Conservation (phyloP, 1,140 invertebrate genomes). For the Brachionus plicatilis region DNA sequence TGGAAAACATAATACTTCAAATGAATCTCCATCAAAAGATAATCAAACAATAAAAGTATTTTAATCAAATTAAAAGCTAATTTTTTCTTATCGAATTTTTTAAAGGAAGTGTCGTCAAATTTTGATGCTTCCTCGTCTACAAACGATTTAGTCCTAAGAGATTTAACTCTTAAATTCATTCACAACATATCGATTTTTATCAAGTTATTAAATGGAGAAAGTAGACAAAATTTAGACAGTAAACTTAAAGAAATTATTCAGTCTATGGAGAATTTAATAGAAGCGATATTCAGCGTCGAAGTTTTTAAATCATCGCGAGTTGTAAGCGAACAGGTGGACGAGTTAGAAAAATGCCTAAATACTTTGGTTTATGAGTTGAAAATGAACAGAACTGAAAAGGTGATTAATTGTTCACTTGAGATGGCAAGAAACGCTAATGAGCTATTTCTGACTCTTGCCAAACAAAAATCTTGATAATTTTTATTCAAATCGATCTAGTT, state of each 20-base stretch:
- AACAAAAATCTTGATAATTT: not conserved
- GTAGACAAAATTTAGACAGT: not conserved
- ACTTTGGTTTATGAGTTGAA: slow-evolving; percentile 18
- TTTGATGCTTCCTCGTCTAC: not conserved
- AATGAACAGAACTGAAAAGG: slow-evolving; percentile 30
- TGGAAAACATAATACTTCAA: not conserved
- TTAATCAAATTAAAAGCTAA: not conserved
- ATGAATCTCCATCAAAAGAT: not conserved
- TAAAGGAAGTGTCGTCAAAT: not conserved
- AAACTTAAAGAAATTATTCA: slow-evolving; percentile 28
- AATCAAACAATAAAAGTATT: not conserved
- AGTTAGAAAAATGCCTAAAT: slow-evolving; percentile 15
- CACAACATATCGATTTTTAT: slow-evolving; percentile 25
- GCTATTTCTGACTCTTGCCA: not conserved
- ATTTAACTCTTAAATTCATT: slow-evolving; percentile 29
- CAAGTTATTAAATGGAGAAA: not conserved
- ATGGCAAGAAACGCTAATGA: slow-evolving; percentile 21
- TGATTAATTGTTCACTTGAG: not conserved
- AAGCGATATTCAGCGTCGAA: not conserved
- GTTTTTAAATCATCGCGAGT: not conserved
- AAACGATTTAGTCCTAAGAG: slow-evolving; percentile 16
- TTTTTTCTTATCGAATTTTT: not conserved
- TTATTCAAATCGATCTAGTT: not conserved
- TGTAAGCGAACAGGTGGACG: slow-evolving; percentile 10
- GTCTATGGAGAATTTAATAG: slow-evolving; percentile 27